Conservation (phyloP, 1,140 invertebrate species). For the Catajapyx aquilonaris region DNA sequence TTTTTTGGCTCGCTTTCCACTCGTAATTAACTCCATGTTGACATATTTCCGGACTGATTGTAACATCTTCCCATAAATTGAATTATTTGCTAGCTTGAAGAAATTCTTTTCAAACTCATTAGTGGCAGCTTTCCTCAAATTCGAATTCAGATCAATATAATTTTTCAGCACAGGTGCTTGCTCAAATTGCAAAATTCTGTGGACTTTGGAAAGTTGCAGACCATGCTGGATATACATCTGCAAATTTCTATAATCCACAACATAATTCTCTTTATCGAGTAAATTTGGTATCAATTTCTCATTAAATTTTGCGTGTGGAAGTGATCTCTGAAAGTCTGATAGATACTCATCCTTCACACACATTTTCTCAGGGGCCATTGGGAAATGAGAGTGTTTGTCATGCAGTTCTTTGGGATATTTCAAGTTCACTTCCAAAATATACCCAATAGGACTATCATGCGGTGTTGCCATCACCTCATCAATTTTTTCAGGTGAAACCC, state of each 20-base stretch:
- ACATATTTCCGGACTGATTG: too few relatives aligned
- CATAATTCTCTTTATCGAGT: constrained; percentile 4
- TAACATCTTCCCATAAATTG: too few relatives aligned
- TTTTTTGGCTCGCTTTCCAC: too few relatives aligned
- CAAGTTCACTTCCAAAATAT: constrained; percentile 26
- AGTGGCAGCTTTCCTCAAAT: background rate
- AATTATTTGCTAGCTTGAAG: too few relatives aligned
- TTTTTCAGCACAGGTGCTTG: constrained; percentile 5
- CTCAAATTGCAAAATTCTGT: constrained; percentile 6
- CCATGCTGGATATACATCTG: constrained; percentile 5
- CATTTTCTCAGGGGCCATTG: constrained; percentile 22
- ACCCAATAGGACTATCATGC: constrained; percentile 22
- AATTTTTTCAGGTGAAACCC: constrained; percentile 15
- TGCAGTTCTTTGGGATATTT: constrained; percentile 21
- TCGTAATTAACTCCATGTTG: too few relatives aligned
- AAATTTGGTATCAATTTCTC: constrained; percentile 6
- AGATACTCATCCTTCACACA: constrained; percentile 9
- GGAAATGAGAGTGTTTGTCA: constrained; percentile 26
- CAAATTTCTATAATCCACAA: constrained; percentile 6
- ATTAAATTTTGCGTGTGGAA: background rate
- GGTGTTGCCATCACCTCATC: constrained; percentile 15
- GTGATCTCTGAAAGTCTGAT: constrained; percentile 4
- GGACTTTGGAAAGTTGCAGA: constrained; percentile 5
- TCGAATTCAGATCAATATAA: constrained; percentile 6
- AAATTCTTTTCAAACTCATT: constrained; percentile 4